Evolutionary conservation across 1,140 invertebrate species (phyloP).

Genomic region (Ctenoplectra terminalis): DNA sequence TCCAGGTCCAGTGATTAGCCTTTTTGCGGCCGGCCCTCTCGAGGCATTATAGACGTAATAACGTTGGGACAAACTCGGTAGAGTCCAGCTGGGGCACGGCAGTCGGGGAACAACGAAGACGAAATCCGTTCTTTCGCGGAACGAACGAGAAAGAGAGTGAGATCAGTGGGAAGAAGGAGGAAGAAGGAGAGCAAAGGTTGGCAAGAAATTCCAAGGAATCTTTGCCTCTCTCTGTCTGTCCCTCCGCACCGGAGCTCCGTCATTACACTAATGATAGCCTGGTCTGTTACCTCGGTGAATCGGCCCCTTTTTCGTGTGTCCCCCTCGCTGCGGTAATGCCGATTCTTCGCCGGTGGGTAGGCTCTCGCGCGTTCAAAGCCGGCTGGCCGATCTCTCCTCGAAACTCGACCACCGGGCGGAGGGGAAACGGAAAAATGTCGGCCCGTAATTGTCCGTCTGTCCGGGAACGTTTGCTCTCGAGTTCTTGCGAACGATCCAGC

Average conservation of each 20-base stretch:
- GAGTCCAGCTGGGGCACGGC: constrained; percentile 21
- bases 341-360: constrained; percentile 12
- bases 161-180: background rate
- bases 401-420: background rate
- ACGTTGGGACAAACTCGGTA: constrained; percentile 62
- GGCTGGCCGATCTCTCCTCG: background rate
- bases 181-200: too few species aligned
- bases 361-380: background rate
- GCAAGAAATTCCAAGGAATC: constrained; percentile 66
- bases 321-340: constrained; percentile 34
- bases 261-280: constrained; percentile 77
- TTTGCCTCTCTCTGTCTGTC: constrained; percentile 40
- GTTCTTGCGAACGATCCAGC: background rate
- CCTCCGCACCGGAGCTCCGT: constrained; percentile 58
- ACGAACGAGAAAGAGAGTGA: background rate
- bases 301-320: constrained; percentile 61
- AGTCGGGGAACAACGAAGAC: constrained; percentile 3
- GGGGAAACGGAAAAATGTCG: constrained; percentile 16
- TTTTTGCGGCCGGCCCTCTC: constrained; percentile 66
- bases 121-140: constrained; percentile 26
- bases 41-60: constrained; percentile 73
- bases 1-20: constrained; percentile 63
- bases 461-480: background rate
- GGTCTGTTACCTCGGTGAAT: constrained; percentile 55
- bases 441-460: background rate